These are phyloP conservation scores for Danionella dracula DNA, from an alignment of 2,797 vertebrate species.

Conservation along the genomic window DNA sequence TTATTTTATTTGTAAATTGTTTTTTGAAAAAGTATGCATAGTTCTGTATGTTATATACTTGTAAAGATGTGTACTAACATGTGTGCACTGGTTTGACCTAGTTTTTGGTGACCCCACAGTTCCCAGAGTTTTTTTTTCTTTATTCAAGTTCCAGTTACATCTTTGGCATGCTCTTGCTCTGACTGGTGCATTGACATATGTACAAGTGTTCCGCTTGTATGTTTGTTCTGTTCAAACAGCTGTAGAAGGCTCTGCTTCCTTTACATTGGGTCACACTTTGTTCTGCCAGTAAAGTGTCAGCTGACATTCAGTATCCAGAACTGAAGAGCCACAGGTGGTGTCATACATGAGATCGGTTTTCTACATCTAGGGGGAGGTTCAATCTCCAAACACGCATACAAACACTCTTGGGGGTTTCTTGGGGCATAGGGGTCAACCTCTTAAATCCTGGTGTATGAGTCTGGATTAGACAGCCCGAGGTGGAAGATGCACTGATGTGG, in stretches of 20 bases:
- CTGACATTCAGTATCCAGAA: conserved; percentile 54
- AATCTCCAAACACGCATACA: too few relatives aligned
- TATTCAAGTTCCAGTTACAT: too few relatives aligned
- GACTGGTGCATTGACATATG: too few relatives aligned
- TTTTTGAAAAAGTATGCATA: too few relatives aligned
- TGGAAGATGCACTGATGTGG: conserved; percentile 17
- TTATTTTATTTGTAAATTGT: too few relatives aligned
- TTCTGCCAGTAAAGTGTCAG: conserved; percentile 69
- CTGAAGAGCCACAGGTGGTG: conserved; percentile 47
- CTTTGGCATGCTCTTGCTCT: too few relatives aligned
- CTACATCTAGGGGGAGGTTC: conserved; percentile 39
- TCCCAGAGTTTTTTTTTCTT: too few relatives aligned
- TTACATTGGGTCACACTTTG: conserved; percentile 64
- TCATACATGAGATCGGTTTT: conserved; percentile 54
- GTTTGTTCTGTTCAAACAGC: conserved; percentile 51
- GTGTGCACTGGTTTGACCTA: too few relatives aligned
- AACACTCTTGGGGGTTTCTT: conserved; percentile 46
- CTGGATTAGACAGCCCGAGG: conserved; percentile 2
- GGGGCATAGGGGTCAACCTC: conserved; percentile 25
- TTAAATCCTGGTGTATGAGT: conserved; percentile 16
- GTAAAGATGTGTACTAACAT: too few relatives aligned
- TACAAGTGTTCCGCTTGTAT: neutral
- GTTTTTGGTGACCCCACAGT: too few relatives aligned
- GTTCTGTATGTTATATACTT: too few relatives aligned
- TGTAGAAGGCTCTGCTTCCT: conserved; percentile 60